These are phyloP conservation scores for Euphonia xanthogaster DNA, from an alignment of 2,797 vertebrate genomes.

Conservation along the genomic window DNA sequence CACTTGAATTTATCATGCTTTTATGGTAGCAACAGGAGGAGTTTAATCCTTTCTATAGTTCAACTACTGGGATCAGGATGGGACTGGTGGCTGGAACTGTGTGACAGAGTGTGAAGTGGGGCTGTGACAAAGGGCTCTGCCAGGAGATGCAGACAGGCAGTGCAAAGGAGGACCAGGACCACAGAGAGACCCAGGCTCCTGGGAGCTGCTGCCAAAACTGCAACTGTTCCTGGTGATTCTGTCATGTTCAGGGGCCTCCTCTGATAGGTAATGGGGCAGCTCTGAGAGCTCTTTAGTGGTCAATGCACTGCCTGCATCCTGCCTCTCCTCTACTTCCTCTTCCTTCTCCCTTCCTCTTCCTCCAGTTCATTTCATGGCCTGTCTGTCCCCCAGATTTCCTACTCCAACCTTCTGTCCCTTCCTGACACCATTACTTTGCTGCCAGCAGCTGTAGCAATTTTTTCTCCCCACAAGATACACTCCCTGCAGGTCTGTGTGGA, in stretches of 20 bases:
- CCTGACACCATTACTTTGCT: background rate
- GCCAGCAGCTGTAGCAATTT: background rate
- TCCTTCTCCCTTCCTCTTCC: background rate
- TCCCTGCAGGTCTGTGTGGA: background rate
- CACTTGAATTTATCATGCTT: background rate
- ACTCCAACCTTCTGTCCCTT: background rate
- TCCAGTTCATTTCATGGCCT: background rate
- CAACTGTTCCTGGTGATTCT: background rate
- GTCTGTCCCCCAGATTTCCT: background rate
- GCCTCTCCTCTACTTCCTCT: background rate
- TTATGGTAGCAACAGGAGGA: background rate
- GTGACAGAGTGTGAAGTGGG: background rate
- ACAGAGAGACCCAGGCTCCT: background rate
- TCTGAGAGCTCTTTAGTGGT: background rate
- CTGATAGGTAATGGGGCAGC: background rate
- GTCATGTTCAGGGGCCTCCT: background rate
- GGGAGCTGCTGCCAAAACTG: background rate
- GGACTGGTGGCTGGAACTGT: background rate
- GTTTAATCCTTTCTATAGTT: background rate
- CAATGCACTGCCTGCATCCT: background rate
- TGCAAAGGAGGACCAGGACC: background rate
- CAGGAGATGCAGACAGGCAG: background rate
- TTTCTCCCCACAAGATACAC: background rate
- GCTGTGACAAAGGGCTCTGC: background rate
- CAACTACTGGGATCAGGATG: background rate